Conservation (phyloP, 2,888 invertebrate genomes). For the Apodemia mormo region DNA sequence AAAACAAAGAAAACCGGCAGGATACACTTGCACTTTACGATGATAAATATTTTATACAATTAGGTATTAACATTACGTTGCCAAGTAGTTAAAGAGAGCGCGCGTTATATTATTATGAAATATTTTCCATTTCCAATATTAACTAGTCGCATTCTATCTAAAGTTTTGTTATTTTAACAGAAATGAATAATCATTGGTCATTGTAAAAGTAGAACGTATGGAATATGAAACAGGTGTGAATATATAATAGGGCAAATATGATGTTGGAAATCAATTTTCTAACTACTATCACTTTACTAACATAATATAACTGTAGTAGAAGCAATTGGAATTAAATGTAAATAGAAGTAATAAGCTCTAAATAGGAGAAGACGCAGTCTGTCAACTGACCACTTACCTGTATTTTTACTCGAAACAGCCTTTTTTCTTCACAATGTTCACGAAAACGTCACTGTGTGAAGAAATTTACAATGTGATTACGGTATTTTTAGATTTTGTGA, state of each 20-base stretch:
- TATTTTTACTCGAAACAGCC: constrained; percentile 66
- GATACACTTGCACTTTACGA: constrained; percentile 59
- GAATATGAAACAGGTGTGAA: constrained; percentile 46
- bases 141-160: constrained; percentile 26
- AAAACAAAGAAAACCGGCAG: constrained; percentile 77
- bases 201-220: constrained; percentile 48
- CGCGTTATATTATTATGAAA: constrained; percentile 66
- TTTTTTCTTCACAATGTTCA: constrained; percentile 69
- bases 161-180: constrained; percentile 1
- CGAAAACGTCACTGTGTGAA: constrained; percentile 68
- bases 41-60: constrained; percentile 54
- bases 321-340: constrained; percentile 54
- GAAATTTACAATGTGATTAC: constrained; percentile 61
- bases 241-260: constrained; percentile 49
- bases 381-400: constrained; percentile 76
- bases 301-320: constrained; percentile 42
- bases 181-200: constrained; percentile 11
- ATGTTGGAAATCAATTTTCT: constrained; percentile 41
- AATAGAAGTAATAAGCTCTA: constrained; percentile 57
- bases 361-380: constrained; percentile 77
- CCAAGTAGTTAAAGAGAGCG: constrained; percentile 65
- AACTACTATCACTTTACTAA: constrained; percentile 30
- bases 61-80: constrained; percentile 59
- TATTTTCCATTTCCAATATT: constrained; percentile 44
- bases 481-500: constrained; percentile 78